Base-by-base conservation (phyloP, 1,140 invertebrate species). In the Cydia strobilella region DNA sequence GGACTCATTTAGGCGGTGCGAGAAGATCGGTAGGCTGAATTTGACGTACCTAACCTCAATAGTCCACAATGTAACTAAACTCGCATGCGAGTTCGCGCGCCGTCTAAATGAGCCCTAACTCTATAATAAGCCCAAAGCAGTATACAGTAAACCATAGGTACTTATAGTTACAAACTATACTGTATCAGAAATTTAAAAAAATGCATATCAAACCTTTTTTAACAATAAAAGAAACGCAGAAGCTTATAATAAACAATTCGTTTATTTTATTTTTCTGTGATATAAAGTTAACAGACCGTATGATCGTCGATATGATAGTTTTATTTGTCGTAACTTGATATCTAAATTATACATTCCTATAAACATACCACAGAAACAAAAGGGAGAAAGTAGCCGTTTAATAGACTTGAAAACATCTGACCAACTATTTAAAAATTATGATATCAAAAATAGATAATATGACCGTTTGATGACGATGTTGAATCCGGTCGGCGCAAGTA, bases 331-430 rank as follows among this genome's bases (percentile, higher is more conserved):
- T 75, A 73, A 76, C 59, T 42, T 66, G 75, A 79, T 76, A 62
- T 39, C 73, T 71, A 73, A 76, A 79, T 79, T 76, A 79, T 72
- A 73, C 71, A 74, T 65, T 74, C 77, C 69, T 76, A 76, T 79
- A 79, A 79, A 69, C 48, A 72, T 48, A 25, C 72, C 48, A 74
- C 72, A 59, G 54, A 59, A 59, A 59, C 54, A 59, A 23, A 59
- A 59, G 54, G 54, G 20, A 59, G 54, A 59, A 59, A 59, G 54
- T 23, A 59, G 54, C 7, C 18, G 18, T 59, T 59, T 59, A 75
- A 74, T 73, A 78, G 73, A 71, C 20, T 51, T 51, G 45, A 72
- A 74, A n/a, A 66, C 73, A 59, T 59, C 54, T 59, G 20, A 59
- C 54, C 20, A 23, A 9, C 54, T 59, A 45, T 45, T 45, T 15